Base-by-base conservation (phyloP, 2,113 vertebrate species). In the Eretmochelys imbricata region DNA sequence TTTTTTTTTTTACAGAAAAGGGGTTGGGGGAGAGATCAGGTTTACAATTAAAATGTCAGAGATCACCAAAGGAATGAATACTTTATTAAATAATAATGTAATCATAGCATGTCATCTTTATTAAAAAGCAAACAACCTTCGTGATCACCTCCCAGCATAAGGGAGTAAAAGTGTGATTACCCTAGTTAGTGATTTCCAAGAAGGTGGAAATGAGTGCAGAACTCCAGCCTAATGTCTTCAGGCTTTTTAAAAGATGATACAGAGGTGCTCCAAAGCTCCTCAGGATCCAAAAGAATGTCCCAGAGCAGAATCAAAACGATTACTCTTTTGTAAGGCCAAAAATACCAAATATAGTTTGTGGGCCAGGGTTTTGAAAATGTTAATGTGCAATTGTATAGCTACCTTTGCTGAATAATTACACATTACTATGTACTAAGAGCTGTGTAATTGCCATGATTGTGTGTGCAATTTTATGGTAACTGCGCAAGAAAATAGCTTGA, bases 131-230 rank as follows among this genome's bases (percentile, higher is more conserved):
- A n/a, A 35, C 29, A 13, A 89, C 46, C 51, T 82, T 85, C 89
- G 79, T 83, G 80, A 17, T 51, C 8, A 10, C 5, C 81, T 75
- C 24, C 3, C 54, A 83, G 31, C 16, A 53, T n/a, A 35, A 80
- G 8, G 51, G 1, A 48, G 11, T 82, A 79, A 85, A 81, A 14
- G 84, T 12, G 7, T 83, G 17, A 48, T 80, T 87, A 49, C 84
- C 14, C 51, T 1, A 0, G 49, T 51, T 1, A 0, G 38, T 31
- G 1, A 78, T 48, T 89, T 48, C n/a, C 69, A 29, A 5, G 5
- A 89, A 88, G 27, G n/a, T 89, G 84, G 50, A 94, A 62, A 35
- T 14, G 38, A 78, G 75, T 5, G 24, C 75, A 83, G 46, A n/a
- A 29, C 89, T 79, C 62, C 62, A 42, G 38, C 69, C 16, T 93